Evolutionary conservation across 2,888 invertebrate genomes (phyloP).

Genomic region (Xestia ashworthii): DNA sequence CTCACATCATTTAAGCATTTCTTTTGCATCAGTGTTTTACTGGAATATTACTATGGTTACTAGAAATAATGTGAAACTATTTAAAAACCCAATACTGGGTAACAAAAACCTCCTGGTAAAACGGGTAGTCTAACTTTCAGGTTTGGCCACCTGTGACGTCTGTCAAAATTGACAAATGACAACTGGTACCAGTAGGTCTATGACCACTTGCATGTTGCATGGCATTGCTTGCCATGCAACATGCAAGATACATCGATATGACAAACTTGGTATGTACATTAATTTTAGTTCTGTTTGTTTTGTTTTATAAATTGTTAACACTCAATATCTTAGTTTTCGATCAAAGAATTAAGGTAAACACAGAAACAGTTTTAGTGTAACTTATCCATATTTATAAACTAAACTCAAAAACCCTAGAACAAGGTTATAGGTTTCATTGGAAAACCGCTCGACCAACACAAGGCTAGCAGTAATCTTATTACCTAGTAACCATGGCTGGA

Average conservation of each 20-base stretch:
- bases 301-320: too few species aligned
- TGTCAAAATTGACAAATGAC: background rate
- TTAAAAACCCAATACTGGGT: background rate
- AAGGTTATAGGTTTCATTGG: slow-evolving; percentile 3
- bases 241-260: too few species aligned
- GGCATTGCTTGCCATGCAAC: too few species aligned
- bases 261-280: too few species aligned
- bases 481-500: slow-evolving; percentile 7
- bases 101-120: background rate
- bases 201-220: too few species aligned
- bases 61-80: background rate
- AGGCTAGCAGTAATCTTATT: slow-evolving; percentile 22
- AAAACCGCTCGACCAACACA: slow-evolving; percentile 13
- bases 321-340: background rate
- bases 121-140: background rate
- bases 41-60: background rate
- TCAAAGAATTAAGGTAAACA: background rate
- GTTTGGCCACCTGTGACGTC: background rate
- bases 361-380: background rate
- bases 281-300: background rate
- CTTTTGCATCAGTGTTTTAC: background rate
- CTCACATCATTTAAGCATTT: background rate
- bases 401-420: background rate
- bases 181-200: background rate
- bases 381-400: background rate